Percentiles rank a stretch among this genome's conserved stretches.
Conservation (phyloP, 2,888 invertebrate species). For the Trachelus iudaicus region DNA sequence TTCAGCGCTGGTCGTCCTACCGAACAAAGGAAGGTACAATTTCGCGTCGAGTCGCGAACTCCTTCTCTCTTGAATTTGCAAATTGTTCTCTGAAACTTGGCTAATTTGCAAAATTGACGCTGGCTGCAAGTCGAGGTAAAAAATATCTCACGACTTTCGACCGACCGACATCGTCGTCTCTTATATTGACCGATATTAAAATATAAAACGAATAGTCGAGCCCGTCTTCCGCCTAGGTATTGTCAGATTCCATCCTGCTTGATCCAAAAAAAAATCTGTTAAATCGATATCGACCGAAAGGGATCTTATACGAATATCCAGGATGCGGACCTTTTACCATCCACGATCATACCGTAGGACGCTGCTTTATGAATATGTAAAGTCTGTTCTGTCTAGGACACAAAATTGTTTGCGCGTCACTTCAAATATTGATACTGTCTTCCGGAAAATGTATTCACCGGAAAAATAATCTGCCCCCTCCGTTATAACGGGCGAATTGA, state of each 20-base stretch:
- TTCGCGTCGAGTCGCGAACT: not conserved
- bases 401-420: slow-evolving; percentile 52
- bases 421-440: slow-evolving; percentile 53
- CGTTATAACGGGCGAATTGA: not conserved
- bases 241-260: not conserved
- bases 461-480: slow-evolving; percentile 2
- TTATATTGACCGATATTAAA: not conserved
- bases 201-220: not conserved
- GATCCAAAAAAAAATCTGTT: not conserved
- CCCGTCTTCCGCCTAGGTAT: not conserved
- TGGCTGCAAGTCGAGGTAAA: not conserved
- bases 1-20: not conserved
- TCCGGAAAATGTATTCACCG: slow-evolving; percentile 44
- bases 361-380: slow-evolving; percentile 56
- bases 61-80: not conserved
- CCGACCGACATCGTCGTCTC: not conserved
- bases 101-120: not conserved
- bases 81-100: not conserved
- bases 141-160: not conserved
- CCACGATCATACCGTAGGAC: slow-evolving; percentile 33
- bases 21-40: not conserved
- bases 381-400: slow-evolving; percentile 44
- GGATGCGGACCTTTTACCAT: slow-evolving; percentile 24
- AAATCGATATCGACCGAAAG: not conserved
- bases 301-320: not conserved